Percentiles rank a stretch among this genome's conserved stretches.
Conservation (phyloP, 2,888 invertebrate genomes). For the Amphipyra tragopoginis region DNA sequence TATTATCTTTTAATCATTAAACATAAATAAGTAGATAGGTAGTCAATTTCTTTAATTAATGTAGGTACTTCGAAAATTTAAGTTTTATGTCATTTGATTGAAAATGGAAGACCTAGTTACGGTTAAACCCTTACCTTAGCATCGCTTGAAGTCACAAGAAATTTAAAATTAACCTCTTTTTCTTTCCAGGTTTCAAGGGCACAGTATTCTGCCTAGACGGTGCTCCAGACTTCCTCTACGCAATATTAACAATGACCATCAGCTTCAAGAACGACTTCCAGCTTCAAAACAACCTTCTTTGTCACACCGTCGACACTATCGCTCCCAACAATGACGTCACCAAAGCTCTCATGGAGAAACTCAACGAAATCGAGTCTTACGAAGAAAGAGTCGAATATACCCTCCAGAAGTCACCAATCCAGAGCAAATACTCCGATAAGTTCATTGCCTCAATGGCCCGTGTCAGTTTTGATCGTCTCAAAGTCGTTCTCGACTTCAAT, state of each 20-base stretch:
- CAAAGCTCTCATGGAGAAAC: constrained; percentile 77
- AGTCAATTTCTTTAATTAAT: too few relatives aligned
- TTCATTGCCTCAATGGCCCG: constrained; percentile 71
- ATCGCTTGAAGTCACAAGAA: too few relatives aligned
- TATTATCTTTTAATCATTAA: too few relatives aligned
- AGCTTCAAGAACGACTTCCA: constrained; percentile 81
- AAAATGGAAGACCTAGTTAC: too few relatives aligned
- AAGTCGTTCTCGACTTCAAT: constrained; percentile 86
- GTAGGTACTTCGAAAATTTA: too few relatives aligned
- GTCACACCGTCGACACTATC: constrained; percentile 88
- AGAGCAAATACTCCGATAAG: constrained; percentile 77
- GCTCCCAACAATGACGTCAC: constrained; percentile 79
- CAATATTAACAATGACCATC: constrained; percentile 85
- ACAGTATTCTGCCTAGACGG: constrained; percentile 95
- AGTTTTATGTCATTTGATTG: too few relatives aligned
- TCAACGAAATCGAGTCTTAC: constrained; percentile 88
- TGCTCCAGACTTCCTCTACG: constrained; percentile 92
- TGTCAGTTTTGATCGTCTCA: constrained; percentile 86
- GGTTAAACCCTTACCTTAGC: too few relatives aligned
- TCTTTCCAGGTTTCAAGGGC: constrained; percentile 85
- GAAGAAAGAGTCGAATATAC: constrained; percentile 89
- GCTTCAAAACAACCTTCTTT: constrained; percentile 90
- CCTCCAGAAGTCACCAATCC: constrained; percentile 74
- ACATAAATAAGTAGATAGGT: too few relatives aligned
- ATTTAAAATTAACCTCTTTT: neutral